A percentile compares a stretch with the other conserved stretches of the same genome.
These are phyloP conservation scores for Pachydiplax longipennis DNA, from an alignment of 2,888 invertebrate species.

Conservation along the genomic window DNA sequence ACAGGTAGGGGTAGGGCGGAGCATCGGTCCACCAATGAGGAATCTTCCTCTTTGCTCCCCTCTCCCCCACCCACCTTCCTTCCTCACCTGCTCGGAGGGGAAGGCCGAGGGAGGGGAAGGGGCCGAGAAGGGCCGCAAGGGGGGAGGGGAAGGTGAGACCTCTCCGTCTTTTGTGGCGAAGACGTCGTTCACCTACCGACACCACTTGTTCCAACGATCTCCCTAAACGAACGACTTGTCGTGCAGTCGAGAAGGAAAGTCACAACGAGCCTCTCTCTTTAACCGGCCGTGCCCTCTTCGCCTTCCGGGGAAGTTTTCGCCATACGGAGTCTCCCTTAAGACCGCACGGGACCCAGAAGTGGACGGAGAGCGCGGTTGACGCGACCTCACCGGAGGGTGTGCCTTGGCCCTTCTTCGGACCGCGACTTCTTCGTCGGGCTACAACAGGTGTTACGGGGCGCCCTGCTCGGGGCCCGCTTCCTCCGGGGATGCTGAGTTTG, in stretches of 20 bases:
- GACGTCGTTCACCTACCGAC: constrained; percentile 40
- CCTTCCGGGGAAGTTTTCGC: background rate
- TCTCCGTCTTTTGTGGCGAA: constrained; percentile 7
- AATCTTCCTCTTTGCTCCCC: background rate
- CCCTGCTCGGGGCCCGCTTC: constrained; percentile 44
- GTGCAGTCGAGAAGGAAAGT: background rate
- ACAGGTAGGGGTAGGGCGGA: constrained; percentile 46
- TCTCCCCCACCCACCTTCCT: background rate
- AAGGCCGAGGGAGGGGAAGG: constrained; percentile 44
- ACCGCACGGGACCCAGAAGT: background rate
- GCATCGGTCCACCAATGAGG: constrained; percentile 37
- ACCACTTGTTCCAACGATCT: constrained; percentile 33
- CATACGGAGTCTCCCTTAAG: background rate
- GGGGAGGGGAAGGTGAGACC: constrained; percentile 45
- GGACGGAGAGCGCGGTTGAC: background rate
- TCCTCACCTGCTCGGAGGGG: constrained; percentile 37
- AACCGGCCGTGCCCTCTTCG: background rate
- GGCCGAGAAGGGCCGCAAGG: constrained; percentile 26
- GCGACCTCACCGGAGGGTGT: background rate
- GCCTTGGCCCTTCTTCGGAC: background rate
- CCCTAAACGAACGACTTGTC: constrained; percentile 10
- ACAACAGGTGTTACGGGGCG: background rate
- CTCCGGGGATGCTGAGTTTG: constrained; percentile 49
- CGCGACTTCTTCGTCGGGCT: background rate
- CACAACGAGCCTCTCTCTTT: background rate